These are phyloP conservation scores for Chionis minor DNA, from an alignment of 2,113 vertebrate species.

Conservation along the genomic window DNA sequence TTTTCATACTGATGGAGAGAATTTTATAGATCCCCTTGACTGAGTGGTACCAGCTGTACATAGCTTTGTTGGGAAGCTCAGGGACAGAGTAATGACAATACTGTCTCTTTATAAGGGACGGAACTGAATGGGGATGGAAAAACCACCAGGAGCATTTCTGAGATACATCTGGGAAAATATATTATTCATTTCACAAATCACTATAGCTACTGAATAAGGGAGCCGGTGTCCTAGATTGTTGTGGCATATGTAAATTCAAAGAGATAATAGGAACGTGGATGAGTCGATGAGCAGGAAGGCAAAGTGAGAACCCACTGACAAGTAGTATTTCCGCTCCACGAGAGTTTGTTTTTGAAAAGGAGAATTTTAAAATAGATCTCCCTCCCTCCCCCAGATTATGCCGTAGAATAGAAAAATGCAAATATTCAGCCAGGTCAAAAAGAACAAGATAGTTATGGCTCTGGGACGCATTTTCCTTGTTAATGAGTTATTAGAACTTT, in stretches of 20 bases:
- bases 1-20: neutral
- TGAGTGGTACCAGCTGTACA: neutral
- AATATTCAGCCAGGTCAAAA: neutral
- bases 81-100: neutral
- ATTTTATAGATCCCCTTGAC: rapidly evolving
- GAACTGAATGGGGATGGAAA: neutral
- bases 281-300: neutral
- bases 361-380: neutral
- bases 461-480: neutral
- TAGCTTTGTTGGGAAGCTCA: neutral
- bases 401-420: neutral
- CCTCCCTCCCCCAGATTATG: neutral
- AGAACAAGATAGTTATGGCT: neutral
- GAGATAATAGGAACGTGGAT: neutral
- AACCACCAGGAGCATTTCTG: neutral
- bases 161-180: neutral
- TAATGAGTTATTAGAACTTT: neutral
- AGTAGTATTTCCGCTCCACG: neutral
- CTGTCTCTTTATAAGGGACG: neutral
- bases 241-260: neutral
- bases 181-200: constrained; percentile 1
- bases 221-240: neutral
- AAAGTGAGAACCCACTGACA: neutral
- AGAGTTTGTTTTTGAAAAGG: neutral
- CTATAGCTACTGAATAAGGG: neutral